Percentiles rank a stretch among this genome's conserved stretches.
phyloP scores from a whole-genome alignment of 2,113 vertebrate genomes.

The Hyaena hyaena region DNA sequence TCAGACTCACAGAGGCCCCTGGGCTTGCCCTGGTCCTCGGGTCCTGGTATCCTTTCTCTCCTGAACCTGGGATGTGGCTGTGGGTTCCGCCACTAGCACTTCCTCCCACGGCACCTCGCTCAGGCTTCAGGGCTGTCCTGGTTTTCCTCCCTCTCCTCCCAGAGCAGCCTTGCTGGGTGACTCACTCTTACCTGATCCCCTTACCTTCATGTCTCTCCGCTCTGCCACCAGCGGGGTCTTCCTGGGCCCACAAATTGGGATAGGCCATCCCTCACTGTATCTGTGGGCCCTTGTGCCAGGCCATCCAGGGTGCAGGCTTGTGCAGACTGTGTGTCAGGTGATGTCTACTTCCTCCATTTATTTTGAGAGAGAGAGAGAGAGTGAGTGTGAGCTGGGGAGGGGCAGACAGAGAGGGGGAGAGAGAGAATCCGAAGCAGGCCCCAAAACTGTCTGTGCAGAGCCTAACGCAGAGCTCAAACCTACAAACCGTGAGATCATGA shows the following conservation, averaged over 20 bases:
- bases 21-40: not conserved
- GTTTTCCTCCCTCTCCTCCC: not conserved
- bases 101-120: not conserved
- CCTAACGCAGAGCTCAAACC: not conserved
- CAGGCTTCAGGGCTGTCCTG: not conserved
- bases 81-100: rapidly evolving
- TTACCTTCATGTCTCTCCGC: not conserved
- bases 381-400: not conserved
- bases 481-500: not conserved
- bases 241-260: not conserved
- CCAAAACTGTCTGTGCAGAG: not conserved
- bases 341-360: not conserved
- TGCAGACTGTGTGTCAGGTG: not conserved
- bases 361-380: not conserved
- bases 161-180: not conserved
- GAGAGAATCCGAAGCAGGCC: not conserved
- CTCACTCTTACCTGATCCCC: too few relatives aligned
- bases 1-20: too few relatives aligned
- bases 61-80: not conserved
- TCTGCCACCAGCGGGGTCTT: not conserved
- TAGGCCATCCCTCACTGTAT: not conserved
- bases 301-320: not conserved
- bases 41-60: not conserved
- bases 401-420: not conserved
- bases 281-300: not conserved